Evolutionary conservation across 2,113 vertebrate genomes (phyloP).

Genomic region (Gadus macrocephalus): DNA sequence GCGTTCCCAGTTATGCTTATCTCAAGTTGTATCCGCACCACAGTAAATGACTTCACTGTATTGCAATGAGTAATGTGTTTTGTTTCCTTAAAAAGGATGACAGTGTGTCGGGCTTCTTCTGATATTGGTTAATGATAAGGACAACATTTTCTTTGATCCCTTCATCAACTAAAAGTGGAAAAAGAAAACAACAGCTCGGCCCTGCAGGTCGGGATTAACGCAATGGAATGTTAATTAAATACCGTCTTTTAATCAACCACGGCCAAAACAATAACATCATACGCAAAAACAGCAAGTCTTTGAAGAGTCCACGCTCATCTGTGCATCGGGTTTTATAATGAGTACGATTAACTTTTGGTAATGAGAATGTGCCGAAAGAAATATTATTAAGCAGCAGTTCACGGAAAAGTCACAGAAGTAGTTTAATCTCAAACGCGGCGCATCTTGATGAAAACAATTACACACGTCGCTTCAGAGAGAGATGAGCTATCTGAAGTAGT

Average conservation of each 20-base stretch:
- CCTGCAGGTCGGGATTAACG: constrained; percentile 28
- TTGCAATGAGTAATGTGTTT: too few species aligned
- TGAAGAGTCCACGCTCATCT: constrained; percentile 35
- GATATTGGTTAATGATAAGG: constrained; percentile 32
- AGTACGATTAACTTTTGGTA: constrained; percentile 67
- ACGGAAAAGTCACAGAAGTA: constrained; percentile 45
- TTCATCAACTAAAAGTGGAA: constrained; percentile 13
- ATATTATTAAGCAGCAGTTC: constrained; percentile 25
- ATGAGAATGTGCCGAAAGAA: constrained; percentile 48
- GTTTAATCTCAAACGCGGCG: constrained; percentile 51
- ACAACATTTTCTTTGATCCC: too few species aligned
- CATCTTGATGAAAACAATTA: constrained; percentile 50
- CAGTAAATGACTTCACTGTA: too few species aligned
- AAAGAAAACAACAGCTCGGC: constrained; percentile 16
- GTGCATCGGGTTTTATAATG: constrained; percentile 63
- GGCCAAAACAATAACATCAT: constrained; percentile 57
- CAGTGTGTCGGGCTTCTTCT: constrained; percentile 1
- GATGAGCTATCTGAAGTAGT: constrained; percentile 33
- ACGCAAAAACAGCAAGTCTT: constrained; percentile 13
- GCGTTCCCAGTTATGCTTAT: too few species aligned
- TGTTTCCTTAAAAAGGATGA: too few species aligned
- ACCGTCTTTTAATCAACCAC: constrained; percentile 57
- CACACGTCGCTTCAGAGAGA: constrained; percentile 41
- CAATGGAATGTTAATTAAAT: constrained; percentile 62
- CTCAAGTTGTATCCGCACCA: too few species aligned